Base-by-base conservation (phyloP, 2,113 vertebrate genomes). In the Octodon degus region DNA sequence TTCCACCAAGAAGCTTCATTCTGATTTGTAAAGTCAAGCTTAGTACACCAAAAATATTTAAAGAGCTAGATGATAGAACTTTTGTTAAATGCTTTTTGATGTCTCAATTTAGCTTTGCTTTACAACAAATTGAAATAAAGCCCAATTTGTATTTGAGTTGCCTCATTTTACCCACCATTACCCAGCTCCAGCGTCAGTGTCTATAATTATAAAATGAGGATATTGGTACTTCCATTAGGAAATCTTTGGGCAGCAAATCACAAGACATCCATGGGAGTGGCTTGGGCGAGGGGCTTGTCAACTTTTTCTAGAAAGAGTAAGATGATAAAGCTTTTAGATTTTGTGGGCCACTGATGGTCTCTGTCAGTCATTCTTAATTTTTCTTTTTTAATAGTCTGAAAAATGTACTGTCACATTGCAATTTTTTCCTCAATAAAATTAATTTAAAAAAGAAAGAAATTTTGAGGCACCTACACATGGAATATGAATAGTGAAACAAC, bases 401-500 rank as follows among this genome's bases (percentile, higher is more conserved):
- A 94, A 58, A 60, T 55, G 53, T 53, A 53, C 43, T 43, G 43
- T 43, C 43, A 43, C 5, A 5, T 43, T 43, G 43, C 43, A 43
- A 43, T 43, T 43, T 43, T 43, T 43, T 43, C 6, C 43, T 43
- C 43, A 43, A 43, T 43, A 43, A 43, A 43, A 43, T 43, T 43
- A 43, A 43, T 43, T 43, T 43, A 43, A 43, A 43, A 43, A 43
- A 43, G 43, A 43, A 43, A 81, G 76, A 91, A 91, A 96, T 84
- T 83, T n/a, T 68, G 25, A 97, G 43, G 20, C 7, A 63, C 14
- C 50, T 86, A 80, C 5, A 77, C 65, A 63, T 81, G 68, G 43
- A 94, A 83, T 19, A 86, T 50, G 67, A 97, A 3, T 37, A 86
- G n/a, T 11, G 86, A 95, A 91, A 72, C 22, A 86, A 89, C 37